Evolutionary conservation across 2,888 invertebrate genomes (phyloP).

Genomic region (Thymelicus lineola): DNA sequence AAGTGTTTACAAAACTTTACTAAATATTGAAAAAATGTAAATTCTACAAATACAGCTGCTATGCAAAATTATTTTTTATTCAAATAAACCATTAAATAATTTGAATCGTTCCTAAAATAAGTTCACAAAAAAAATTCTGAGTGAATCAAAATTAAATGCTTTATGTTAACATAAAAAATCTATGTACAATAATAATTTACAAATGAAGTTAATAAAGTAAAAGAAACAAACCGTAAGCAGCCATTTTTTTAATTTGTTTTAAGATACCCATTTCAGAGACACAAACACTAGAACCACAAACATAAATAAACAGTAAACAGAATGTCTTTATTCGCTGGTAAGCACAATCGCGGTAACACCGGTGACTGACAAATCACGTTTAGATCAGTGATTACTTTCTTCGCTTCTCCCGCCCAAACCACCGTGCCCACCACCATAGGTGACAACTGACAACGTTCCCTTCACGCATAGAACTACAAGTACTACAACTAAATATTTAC

Average conservation of each 20-base stretch:
- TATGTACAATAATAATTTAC: no score
- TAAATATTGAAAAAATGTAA: no score
- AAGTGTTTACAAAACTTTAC: no score
- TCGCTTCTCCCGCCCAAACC: slow-evolving; percentile 69
- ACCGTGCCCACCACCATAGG: slow-evolving; percentile 23
- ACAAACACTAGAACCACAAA: slow-evolving; percentile 43
- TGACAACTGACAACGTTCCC: slow-evolving; percentile 8
- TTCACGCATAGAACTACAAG: background rate
- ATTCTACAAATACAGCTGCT: no score
- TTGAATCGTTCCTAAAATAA: no score
- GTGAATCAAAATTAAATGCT: no score
- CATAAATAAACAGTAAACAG: slow-evolving; percentile 41
- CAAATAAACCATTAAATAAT: no score
- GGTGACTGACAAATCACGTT: slow-evolving; percentile 43
- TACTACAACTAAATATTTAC: slow-evolving; percentile 10
- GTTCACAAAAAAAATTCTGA: no score
- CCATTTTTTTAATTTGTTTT: slow-evolving; percentile 78
- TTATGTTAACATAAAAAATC: no score
- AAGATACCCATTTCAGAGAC: slow-evolving; percentile 69
- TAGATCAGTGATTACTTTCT: slow-evolving; percentile 64
- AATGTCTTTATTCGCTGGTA: slow-evolving; percentile 30
- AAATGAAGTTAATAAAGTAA: slow-evolving; percentile 31
- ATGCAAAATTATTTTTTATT: no score
- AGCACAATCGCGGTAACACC: slow-evolving; percentile 58
- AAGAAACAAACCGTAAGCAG: slow-evolving; percentile 66